Evolutionary conservation across 2,797 vertebrate species (phyloP).

Genomic region (Eremophila alpestris): DNA sequence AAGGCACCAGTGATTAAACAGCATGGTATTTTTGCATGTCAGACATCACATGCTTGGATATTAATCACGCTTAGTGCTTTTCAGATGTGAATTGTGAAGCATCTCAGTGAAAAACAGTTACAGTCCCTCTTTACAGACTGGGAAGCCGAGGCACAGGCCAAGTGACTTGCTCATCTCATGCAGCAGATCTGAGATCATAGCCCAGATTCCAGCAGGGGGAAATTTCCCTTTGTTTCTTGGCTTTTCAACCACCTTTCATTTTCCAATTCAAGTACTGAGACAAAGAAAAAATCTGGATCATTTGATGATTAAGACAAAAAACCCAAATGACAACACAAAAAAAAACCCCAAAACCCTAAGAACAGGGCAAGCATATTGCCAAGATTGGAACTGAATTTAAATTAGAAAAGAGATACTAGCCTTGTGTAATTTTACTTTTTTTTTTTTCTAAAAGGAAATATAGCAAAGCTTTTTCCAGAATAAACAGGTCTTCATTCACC

Average conservation of each 20-base stretch:
- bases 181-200: background rate
- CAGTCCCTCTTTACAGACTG: background rate
- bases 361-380: background rate
- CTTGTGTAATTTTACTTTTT: background rate
- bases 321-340: background rate
- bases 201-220: background rate
- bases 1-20: slow-evolving; percentile 53
- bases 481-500: background rate
- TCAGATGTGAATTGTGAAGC: slow-evolving; percentile 17
- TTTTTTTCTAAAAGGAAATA: background rate
- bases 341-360: background rate
- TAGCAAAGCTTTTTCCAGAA: background rate
- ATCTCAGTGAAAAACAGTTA: background rate
- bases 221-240: background rate
- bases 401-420: background rate
- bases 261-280: background rate
- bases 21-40: slow-evolving; percentile 36
- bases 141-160: background rate
- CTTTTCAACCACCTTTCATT: background rate
- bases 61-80: background rate
- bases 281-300: background rate
- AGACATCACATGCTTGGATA: slow-evolving; percentile 29
- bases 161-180: background rate
- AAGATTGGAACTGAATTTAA: slow-evolving; percentile 19
- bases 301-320: background rate